phyloP scores from a whole-genome alignment of 1,140 invertebrate genomes.

The Dermatophagoides farinae region DNA sequence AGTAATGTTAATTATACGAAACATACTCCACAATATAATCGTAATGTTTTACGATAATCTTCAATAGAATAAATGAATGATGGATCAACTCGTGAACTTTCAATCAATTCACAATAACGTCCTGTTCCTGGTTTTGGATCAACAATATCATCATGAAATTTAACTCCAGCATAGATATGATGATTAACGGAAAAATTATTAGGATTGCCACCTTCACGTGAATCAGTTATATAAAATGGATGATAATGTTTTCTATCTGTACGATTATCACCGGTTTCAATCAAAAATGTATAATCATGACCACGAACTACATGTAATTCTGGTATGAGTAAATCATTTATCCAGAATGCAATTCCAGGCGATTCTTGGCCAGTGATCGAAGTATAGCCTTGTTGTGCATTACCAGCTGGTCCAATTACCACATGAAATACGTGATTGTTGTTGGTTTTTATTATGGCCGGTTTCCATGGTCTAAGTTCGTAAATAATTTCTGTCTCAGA shows the following conservation, averaged over 20 bases:
- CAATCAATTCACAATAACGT: conserved; percentile 51
- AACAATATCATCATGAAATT: neutral
- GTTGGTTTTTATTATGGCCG: conserved; percentile 8
- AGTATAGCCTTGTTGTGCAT: conserved; percentile 19
- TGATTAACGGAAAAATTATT: neutral
- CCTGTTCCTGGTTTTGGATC: conserved; percentile 27
- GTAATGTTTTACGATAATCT: conserved; percentile 61
- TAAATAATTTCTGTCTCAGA: neutral
- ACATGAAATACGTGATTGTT: conserved; percentile 18
- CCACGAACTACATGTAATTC: conserved; percentile 76
- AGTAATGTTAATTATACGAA: neutral
- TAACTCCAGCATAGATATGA: conserved; percentile 5
- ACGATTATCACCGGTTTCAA: conserved; percentile 62
- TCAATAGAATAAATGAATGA: conserved; percentile 61
- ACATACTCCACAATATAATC: conserved; percentile 46
- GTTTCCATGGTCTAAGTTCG: conserved; percentile 7
- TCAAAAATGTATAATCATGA: conserved; percentile 68
- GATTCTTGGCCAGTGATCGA: conserved; percentile 43
- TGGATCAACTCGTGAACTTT: conserved; percentile 45
- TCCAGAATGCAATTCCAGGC: conserved; percentile 86
- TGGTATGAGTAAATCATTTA: conserved; percentile 78
- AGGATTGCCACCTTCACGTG: conserved; percentile 45
- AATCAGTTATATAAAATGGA: conserved; percentile 84
- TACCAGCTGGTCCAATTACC: conserved; percentile 21
- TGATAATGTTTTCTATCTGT: conserved; percentile 62